A percentile compares a stretch with the other conserved stretches of the same genome.
Evolutionary conservation across 2,888 invertebrate species (phyloP).

Genomic region (Linnaemya vulpina): DNA sequence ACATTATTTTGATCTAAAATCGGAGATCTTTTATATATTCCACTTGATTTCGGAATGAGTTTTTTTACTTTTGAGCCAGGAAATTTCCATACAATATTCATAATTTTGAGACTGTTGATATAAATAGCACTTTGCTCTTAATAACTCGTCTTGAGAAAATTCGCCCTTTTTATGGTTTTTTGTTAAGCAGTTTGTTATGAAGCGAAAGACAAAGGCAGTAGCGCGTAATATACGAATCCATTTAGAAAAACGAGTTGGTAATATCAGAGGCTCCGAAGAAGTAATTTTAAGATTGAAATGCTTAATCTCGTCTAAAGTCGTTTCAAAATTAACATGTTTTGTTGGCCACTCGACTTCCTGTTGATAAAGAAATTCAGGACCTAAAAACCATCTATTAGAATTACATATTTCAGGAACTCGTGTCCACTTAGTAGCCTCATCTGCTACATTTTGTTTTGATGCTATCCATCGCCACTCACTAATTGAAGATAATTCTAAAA

Average conservation of each 20-base stretch:
- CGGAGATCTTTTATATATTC: conserved; percentile 33
- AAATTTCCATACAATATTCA: conserved; percentile 50
- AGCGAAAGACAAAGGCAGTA: conserved; percentile 51
- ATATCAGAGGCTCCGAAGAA: too few species aligned
- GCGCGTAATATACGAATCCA: conserved; percentile 32
- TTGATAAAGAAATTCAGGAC: conserved; percentile 38
- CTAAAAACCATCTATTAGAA: conserved; percentile 48
- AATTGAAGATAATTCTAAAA: too few species aligned
- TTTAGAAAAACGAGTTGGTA: too few species aligned
- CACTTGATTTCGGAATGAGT: conserved; percentile 32
- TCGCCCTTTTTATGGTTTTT: conserved; percentile 5
- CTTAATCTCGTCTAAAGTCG: conserved; percentile 15
- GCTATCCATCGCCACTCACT: conserved; percentile 41
- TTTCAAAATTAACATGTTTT: background rate
- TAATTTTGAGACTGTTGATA: conserved; percentile 55
- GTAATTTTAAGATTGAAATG: background rate
- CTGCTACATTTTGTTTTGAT: conserved; percentile 56
- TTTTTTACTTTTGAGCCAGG: background rate
- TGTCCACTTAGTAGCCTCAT: conserved; percentile 41
- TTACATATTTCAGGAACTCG: conserved; percentile 20
- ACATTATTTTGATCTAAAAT: conserved; percentile 41
- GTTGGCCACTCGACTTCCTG: too few species aligned
- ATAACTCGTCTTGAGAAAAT: conserved; percentile 47
- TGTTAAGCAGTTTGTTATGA: conserved; percentile 41
- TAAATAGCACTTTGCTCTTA: conserved; percentile 43